Base-by-base conservation (phyloP, 2,888 invertebrate species). In the Drosophila merina region DNA sequence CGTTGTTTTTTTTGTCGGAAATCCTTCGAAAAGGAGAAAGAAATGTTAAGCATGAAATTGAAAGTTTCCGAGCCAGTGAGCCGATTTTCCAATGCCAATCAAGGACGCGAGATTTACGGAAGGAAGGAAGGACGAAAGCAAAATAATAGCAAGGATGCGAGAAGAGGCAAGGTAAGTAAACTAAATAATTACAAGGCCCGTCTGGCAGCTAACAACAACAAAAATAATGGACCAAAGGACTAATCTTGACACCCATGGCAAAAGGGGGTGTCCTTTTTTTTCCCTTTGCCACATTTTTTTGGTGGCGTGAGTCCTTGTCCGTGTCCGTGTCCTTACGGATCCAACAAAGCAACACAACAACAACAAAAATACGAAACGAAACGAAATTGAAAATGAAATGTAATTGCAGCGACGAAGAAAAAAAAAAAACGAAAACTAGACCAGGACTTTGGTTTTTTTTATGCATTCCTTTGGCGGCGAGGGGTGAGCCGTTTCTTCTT, bases 171-270 rank as follows among this genome's bases (percentile, higher is more conserved):
- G 40, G 40, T 62, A 69, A 42, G 51, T 72, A 69, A 87, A 76
- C 88, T 82, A 85, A 87, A 85, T 82, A 82, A 87, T 87, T 82
- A 81, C 70, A 75, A 70, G 81, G 81, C 68, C 59, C 67, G 70
- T 36, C 60, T 38, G 54, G 30, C 49, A 26, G 45, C 52, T 47
- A 40, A 57, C 55, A 64, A 56, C 45, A 68, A 59, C 42, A 62
- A 57, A 55, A 68, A 76, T 51, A 42, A 38, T 31, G 36, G 20
- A 40, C 14, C 50, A 45, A 56, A 56, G 70, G 63, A 69, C 60
- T 68, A 73, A 70, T 66, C 76, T 68, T 63, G 80, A 80, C 87
- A 86, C 86, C 86, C 86, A 83, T 60, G 42, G 67, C 63, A 62
- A 58, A 57, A 52, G 58, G 50, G 71, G 36, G 36, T 36, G 36